Evolutionary conservation across 2,797 vertebrate species (phyloP), one percentile per base, ranked within the genome.

Genomic region (Knipowitschia caucasica): DNA sequence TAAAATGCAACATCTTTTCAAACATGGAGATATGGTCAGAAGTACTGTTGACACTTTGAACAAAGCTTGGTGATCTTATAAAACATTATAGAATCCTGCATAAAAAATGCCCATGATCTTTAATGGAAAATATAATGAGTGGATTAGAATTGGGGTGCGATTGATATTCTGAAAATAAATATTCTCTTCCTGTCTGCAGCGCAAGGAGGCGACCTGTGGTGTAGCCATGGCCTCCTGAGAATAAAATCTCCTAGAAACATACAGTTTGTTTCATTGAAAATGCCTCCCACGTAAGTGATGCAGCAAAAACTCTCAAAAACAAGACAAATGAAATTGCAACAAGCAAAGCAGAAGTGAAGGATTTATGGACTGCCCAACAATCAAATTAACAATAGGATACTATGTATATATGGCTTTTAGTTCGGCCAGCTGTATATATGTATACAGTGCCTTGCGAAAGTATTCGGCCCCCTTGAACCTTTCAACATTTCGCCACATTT

Each of bases 21-120:
- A 47, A 30, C 31, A 12, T 49, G 17, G 4, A 33, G 46, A 49
- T 12, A 15, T 31, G 31, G 27, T 33, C 45, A 49, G 23, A n/a
- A 29, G 45, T 7, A 23, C 20, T 23, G 12, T 10, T 21, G 29
- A 34, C 18, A 5, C n/a, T 23, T 49, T 49, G 46, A 33, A 49
- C 46, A 49, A 46, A 44, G 45, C 10, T 18, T 12, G 17, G 12
- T 23, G 30, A 49, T 33, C 20, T 49, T 12, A 49, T 49, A n/a
- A 34, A 49, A n/a, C 27, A 33, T 33, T 34, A 33, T n/a, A 23
- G 18, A n/a, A n/a, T 23, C 27, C 15, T 6, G 17, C 44, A 34
- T 8, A 4, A 30, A 29, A 49, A 34, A 49, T 34, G 23, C 34
- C 20, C 29, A 9, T 49, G 29, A 49, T 30, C 23, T 49, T 49